Conservation (phyloP, 2,888 invertebrate species). For the Atrina japonica region DNA sequence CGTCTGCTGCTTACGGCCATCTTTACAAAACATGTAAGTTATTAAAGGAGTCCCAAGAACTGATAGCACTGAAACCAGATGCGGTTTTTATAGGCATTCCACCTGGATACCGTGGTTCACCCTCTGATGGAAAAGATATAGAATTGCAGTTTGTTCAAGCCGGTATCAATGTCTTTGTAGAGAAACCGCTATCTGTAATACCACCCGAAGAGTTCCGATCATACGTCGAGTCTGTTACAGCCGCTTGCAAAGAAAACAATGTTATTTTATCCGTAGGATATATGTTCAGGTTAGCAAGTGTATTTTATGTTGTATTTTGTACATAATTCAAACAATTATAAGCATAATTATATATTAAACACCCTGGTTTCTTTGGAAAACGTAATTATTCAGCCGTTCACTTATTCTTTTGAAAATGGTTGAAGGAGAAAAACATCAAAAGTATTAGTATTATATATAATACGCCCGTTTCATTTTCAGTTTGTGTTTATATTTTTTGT, state of each 20-base stretch:
- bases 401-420: no score
- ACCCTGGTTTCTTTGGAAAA: no score
- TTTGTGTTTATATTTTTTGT: no score
- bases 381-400: no score
- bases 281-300: conserved; percentile 38
- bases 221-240: conserved; percentile 25
- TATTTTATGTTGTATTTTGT: not conserved
- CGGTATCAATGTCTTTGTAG: conserved; percentile 44
- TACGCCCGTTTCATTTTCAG: no score
- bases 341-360: no score
- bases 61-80: conserved; percentile 36
- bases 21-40: conserved; percentile 36
- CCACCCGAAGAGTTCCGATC: conserved; percentile 35
- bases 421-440: no score
- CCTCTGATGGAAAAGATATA: conserved; percentile 7
- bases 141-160: conserved; percentile 36
- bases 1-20: conserved; percentile 17
- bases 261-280: conserved; percentile 43
- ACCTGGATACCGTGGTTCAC: conserved; percentile 35
- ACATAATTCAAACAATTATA: not conserved
- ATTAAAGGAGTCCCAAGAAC: conserved; percentile 15
- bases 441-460: no score
- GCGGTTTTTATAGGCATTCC: conserved; percentile 44
- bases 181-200: conserved; percentile 42
- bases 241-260: conserved; percentile 28